Conservation (phyloP, 2,888 invertebrate species). For the Rhabditoides inermis region DNA sequence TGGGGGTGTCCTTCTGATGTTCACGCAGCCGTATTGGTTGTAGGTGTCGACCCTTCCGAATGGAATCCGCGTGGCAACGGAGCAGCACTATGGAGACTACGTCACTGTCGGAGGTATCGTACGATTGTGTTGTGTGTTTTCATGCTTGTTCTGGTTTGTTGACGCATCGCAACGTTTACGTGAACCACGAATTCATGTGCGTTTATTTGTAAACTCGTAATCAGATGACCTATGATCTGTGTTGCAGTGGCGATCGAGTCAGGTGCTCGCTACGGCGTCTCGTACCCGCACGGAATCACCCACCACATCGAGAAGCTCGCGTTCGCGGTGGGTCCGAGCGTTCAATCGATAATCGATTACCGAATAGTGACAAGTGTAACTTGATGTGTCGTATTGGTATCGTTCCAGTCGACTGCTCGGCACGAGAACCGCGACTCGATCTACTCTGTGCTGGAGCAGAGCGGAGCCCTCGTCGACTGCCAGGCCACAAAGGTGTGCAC, state of each 20-base stretch:
- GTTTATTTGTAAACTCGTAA: not conserved
- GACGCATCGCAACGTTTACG: not conserved
- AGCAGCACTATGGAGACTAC: constrained; percentile 91
- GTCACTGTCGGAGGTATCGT: constrained; percentile 84
- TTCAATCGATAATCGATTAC: not conserved
- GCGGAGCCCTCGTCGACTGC: constrained; percentile 46
- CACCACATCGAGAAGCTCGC: constrained; percentile 95
- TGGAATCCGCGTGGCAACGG: constrained; percentile 69
- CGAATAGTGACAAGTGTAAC: not conserved
- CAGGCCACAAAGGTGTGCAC: constrained; percentile 56
- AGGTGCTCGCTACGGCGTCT: constrained; percentile 88
- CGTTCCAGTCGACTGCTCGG: constrained; percentile 66
- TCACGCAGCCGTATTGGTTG: too few relatives aligned
- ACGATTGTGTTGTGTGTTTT: not conserved
- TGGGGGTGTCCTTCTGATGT: too few relatives aligned
- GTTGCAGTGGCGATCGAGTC: constrained; percentile 83
- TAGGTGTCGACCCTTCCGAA: too few relatives aligned
- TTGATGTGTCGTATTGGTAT: constrained; percentile 1
- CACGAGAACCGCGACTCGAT: constrained; percentile 59
- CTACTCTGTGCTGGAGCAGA: constrained; percentile 64
- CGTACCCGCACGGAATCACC: constrained; percentile 91
- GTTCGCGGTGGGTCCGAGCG: constrained; percentile 70
- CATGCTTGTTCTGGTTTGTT: not conserved
- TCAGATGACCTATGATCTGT: constrained; percentile 2
- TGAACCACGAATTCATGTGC: too few relatives aligned